Evolutionary conservation across 2,797 vertebrate genomes (phyloP).

Genomic region (Sebastes hopkinsi): DNA sequence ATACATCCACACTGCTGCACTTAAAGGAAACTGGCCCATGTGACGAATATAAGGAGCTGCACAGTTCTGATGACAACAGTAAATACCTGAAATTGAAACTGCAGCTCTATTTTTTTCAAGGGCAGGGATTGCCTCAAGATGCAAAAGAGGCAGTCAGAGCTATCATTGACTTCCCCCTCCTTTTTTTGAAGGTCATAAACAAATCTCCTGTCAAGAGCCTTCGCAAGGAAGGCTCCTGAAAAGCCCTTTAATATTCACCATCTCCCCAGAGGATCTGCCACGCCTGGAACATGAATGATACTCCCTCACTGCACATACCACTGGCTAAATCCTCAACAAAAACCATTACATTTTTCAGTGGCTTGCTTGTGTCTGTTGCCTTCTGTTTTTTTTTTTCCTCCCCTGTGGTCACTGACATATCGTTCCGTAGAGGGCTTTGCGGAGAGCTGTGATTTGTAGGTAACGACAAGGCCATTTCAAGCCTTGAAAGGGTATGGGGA

Average conservation of each 20-base stretch:
- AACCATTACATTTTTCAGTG: slow-evolving; percentile 68
- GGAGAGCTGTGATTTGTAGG: slow-evolving; percentile 80
- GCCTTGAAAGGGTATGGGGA: slow-evolving; percentile 71
- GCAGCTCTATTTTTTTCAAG: not conserved
- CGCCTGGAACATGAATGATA: slow-evolving; percentile 64
- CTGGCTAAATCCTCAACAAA: slow-evolving; percentile 72
- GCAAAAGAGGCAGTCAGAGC: slow-evolving; percentile 56
- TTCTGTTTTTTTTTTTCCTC: slow-evolving; percentile 38
- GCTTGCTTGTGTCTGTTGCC: slow-evolving; percentile 62
- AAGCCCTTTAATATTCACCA: slow-evolving; percentile 77
- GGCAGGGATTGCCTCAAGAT: slow-evolving; percentile 39
- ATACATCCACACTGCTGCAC: not conserved
- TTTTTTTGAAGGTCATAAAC: slow-evolving; percentile 78
- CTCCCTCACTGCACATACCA: slow-evolving; percentile 31
- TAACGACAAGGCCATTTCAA: slow-evolving; percentile 78
- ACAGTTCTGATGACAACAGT: slow-evolving; percentile 37
- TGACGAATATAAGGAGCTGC: slow-evolving; percentile 31
- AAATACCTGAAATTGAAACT: slow-evolving; percentile 34
- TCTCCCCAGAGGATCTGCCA: slow-evolving; percentile 67
- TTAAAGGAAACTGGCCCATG: slow-evolving; percentile 17
- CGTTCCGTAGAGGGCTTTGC: slow-evolving; percentile 55
- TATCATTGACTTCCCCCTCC: slow-evolving; percentile 62
- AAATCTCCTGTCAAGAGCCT: slow-evolving; percentile 72
- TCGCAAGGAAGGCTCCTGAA: slow-evolving; percentile 50
- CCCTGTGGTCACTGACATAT: slow-evolving; percentile 69